These are phyloP conservation scores for Clanis bilineata DNA, from an alignment of 2,888 invertebrate genomes.

Conservation along the genomic window DNA sequence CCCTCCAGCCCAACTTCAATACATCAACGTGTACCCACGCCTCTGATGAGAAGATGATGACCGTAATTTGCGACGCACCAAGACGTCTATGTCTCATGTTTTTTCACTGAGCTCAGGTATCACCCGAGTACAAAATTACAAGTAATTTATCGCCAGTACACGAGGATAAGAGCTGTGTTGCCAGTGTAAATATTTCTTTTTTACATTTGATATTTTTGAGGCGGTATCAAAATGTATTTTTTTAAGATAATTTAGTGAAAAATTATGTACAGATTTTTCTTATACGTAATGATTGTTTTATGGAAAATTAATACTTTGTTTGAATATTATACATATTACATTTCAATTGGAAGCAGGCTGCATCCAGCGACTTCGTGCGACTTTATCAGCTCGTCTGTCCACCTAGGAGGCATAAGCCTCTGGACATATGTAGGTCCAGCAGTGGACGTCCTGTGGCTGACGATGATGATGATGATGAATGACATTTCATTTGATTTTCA, in stretches of 20 bases:
- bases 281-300: no score
- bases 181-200: constrained; percentile 46
- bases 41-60: constrained; percentile 82
- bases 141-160: constrained; percentile 77
- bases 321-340: no score
- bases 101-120: constrained; percentile 80
- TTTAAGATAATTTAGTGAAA: not conserved
- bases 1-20: constrained; percentile 64
- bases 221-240: constrained; percentile 9
- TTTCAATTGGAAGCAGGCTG: no score
- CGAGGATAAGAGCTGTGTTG: constrained; percentile 30
- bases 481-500: no score
- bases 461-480: no score
- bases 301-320: no score
- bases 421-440: no score
- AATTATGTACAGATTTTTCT: not conserved
- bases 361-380: no score
- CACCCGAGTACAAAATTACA: constrained; percentile 79
- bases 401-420: no score
- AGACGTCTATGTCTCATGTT: constrained; percentile 82
- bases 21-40: constrained; percentile 78
- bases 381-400: no score
- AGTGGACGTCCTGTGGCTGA: no score
- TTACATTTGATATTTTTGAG: constrained; percentile 18
- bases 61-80: constrained; percentile 81